Evolutionary conservation across 2,888 invertebrate species (phyloP), one percentile per base, ranked within the genome.

Genomic region (Calliphora vomitoria): DNA sequence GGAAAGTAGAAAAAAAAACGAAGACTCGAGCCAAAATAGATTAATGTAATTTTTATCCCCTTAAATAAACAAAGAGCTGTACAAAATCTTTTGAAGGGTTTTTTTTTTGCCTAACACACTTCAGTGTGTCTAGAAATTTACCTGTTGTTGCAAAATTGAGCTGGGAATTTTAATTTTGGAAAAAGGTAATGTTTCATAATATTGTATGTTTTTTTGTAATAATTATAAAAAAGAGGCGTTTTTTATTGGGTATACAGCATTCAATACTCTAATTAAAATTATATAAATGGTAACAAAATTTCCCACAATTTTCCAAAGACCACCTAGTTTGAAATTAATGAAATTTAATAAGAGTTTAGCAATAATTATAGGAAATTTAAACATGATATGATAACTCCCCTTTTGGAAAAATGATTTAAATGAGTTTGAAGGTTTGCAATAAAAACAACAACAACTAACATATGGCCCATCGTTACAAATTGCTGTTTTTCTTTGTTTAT

Each of bases 1-100:
- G 2, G 25, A 25, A 25, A 25, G 25, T 31, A 31, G 31, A 6
- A 15, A 31, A 25, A 50, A 72, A 1, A 35, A 35, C 35, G 5
- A 71, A 64, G 90, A 89, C 91, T 92, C 92, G 92, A 92, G 92
- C 92, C 92, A 92, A 91, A 91, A 91, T 91, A 87, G 92, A 91
- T 92, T 92, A 92, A 88, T 74, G 69, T 85, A 87, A 88, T 86
- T 82, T 87, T 82, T 79, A 83, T 75, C 69, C 79, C 79, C 50
- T 78, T 75, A 82, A 69, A 47, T 64, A 66, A 86, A 86, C 68
- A 81, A 84, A 66, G 47, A 25, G 8, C 15, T 47, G 20, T 47
- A 58, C 31, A 25, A 79, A 74, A 79, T 15, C 8, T 18, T 82
- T 69, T 62, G 20, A 71, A 55, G 58, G 11, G 35, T 31, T 58